Base-by-base conservation (phyloP, 2,888 invertebrate genomes). In the Drosophila bunnanda region DNA sequence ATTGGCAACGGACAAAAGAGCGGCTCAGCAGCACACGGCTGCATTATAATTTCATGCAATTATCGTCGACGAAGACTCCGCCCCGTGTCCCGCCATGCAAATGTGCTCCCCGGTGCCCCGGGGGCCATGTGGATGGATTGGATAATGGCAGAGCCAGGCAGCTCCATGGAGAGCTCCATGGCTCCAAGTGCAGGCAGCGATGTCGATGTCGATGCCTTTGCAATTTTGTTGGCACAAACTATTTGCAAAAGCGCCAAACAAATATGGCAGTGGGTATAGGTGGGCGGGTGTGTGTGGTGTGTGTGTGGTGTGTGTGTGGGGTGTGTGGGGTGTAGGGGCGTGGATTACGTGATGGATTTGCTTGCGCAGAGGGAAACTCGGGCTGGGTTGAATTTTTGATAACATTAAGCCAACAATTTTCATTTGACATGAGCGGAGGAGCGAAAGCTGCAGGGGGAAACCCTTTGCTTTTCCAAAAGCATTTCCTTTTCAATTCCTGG, bases 41-140 rank as follows among this genome's bases (percentile, higher is more conserved):
- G 82, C 88, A 84, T 84, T 88, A 84, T 88, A 84, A 88, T 88
- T 85, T 85, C 85, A 85, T 85, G 85, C 88, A 85, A 85, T 85
- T 85, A 85, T 86, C 78, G 87, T 81, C 76, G 65, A 54, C 53
- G 80, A 66, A 58, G 41, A 46, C 43, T 48, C 46, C 5, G 39
- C 48, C 48, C 8, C 36, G n/a, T 44, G 15, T 28, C 0, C 20
- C 56, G 71, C 76, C 76, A 82, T 82, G 80, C 80, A 80, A 82
- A 80, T 82, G 67, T 54, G n/a, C n/a, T n/a, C n/a, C 38, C 53
- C 44, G 43, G 71, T 28, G 12, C 30, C 75, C 67, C 72, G 41
- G 57, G 44, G 46, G 69, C 75, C 53, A 54, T 56, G 62, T 71
- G 71, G 52, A 66, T 66, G 59, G 72, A 71, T 77, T 84, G 82